Evolutionary conservation across 2,888 invertebrate species (phyloP).

Genomic region (Notodonta ziczac): DNA sequence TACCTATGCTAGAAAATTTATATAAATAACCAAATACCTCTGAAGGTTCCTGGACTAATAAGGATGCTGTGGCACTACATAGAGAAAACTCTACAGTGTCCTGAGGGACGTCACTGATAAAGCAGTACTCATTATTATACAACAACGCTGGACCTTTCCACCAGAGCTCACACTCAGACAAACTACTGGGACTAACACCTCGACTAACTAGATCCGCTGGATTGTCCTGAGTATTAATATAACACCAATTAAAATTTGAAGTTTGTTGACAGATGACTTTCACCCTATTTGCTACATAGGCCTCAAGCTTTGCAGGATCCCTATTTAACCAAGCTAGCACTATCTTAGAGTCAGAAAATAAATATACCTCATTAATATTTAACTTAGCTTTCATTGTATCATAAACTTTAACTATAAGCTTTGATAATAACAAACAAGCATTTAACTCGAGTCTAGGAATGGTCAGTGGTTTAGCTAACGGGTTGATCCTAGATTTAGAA

Average conservation of each 20-base stretch:
- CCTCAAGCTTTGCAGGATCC: slow-evolving; percentile 5
- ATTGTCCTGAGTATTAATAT: slow-evolving; percentile 17
- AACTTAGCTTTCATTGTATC: neutral
- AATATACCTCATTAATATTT: slow-evolving; percentile 7
- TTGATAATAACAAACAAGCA: neutral
- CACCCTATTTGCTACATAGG: slow-evolving; percentile 27
- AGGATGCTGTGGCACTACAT: slow-evolving; percentile 1
- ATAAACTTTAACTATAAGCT: neutral
- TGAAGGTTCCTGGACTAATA: neutral
- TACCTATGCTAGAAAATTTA: slow-evolving; percentile 24
- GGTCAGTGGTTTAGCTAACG: neutral
- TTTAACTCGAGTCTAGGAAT: neutral
- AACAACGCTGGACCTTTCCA: neutral
- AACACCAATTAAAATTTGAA: slow-evolving; percentile 16
- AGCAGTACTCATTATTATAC: neutral
- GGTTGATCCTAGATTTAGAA: neutral
- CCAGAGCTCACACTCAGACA: slow-evolving; percentile 11
- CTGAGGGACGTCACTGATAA: neutral
- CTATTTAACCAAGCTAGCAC: slow-evolving; percentile 21
- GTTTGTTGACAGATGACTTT: slow-evolving; percentile 7
- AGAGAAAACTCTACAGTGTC: neutral
- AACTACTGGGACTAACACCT: slow-evolving; percentile 14
- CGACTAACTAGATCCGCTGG: slow-evolving; percentile 19
- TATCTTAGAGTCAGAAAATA: slow-evolving; percentile 21
- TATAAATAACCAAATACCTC: slow-evolving; percentile 4